phyloP scores from a whole-genome alignment of 1,140 invertebrate species.

The Trachymyrmex septentrionalis region DNA sequence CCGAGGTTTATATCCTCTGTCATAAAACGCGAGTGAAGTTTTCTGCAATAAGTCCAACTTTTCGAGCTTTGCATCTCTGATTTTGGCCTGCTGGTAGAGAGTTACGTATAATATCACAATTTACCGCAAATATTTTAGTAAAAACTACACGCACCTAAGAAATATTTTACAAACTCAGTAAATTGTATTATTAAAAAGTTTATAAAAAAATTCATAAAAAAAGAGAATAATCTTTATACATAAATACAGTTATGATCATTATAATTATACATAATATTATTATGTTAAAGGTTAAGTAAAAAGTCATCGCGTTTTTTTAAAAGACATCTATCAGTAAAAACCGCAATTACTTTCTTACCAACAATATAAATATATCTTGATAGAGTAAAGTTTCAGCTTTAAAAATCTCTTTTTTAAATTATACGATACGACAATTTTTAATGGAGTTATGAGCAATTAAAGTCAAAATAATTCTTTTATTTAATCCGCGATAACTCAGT shows the following conservation, averaged over 20 bases:
- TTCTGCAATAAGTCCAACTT: conserved; percentile 17
- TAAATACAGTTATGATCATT: background rate
- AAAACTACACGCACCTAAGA: background rate
- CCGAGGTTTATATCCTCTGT: conserved; percentile 30
- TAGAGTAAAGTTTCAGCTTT: too few relatives aligned
- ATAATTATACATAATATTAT: background rate
- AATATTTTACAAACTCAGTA: background rate
- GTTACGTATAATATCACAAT: background rate
- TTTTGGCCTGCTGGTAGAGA: background rate
- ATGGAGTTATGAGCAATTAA: too few relatives aligned
- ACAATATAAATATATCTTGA: too few relatives aligned
- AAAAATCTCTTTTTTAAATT: too few relatives aligned
- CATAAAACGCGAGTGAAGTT: conserved; percentile 44
- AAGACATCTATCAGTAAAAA: too few relatives aligned
- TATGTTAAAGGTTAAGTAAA: too few relatives aligned
- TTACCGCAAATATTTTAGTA: conserved; percentile 25
- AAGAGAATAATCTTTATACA: background rate
- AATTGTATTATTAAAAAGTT: conserved; percentile 13
- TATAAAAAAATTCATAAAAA: background rate
- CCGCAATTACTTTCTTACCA: too few relatives aligned
- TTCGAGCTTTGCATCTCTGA: conserved; percentile 50
- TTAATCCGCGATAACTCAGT: too few relatives aligned
- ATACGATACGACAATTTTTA: too few relatives aligned
- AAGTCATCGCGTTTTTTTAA: too few relatives aligned
- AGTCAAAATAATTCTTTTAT: too few relatives aligned